Evolutionary conservation across 2,888 invertebrate species (phyloP), one percentile per base, ranked within the genome.

Genomic region (Phortica magna): DNA sequence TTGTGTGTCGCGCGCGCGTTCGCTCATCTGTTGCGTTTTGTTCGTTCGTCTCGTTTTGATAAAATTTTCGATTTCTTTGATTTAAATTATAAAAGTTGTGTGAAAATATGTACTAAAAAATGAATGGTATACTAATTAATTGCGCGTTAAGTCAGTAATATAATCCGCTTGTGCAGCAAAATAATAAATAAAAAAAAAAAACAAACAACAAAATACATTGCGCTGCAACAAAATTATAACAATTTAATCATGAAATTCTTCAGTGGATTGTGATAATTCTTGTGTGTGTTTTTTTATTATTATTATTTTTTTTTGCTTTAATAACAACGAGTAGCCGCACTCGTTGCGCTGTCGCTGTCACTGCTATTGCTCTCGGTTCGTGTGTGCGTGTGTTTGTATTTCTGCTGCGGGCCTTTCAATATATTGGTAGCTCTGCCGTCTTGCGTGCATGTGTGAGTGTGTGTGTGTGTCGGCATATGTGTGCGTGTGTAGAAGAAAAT

Each of bases 251-350:
- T 41, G n/a, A 22, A 22, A 61, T 61, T 61, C 61, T 61, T 61
- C 61, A 61, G 10, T 22, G 19, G 61, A n/a, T 83, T 80, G 80
- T 81, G 84, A 82, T 85, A 85, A 85, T 84, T 82, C 78, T 81
- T 83, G 31, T 31, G 31, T 31, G 31, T 31, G 31, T 31, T 31
- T 31, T 79, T 31, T 31, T 31, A 79, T 71, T 79, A 48, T 71
- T 22, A 55, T 57, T 17, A 42, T 43, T 42, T 70, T 17, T 74
- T 74, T 74, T 65, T 41, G 61, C 42, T 59, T 73, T 31, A 73
- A 57, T 73, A 73, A 57, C 31, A 55, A 61, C 68, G 71, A 75
- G 64, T 71, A 75, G 22, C 43, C n/a, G 10, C 68, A 68, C 68
- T 68, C 68, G 68, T n/a, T 43, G 68, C 61, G 61, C 19, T 61